These are phyloP conservation scores for Escarpia spicata DNA, from an alignment of 2,888 invertebrate genomes.

Conservation along the genomic window DNA sequence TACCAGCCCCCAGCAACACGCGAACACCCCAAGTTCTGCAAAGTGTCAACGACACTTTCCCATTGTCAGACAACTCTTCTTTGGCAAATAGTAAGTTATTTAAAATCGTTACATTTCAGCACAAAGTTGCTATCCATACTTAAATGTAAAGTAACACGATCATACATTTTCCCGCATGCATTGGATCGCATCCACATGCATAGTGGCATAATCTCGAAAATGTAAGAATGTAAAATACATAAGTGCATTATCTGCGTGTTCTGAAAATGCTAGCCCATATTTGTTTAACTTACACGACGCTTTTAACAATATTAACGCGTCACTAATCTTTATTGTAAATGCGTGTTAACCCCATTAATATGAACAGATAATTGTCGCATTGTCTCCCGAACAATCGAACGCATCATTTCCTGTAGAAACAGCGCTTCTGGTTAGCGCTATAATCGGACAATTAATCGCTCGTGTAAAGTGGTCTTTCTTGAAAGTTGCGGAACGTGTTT, in stretches of 20 bases:
- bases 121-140: not conserved
- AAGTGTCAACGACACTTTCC: not conserved
- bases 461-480: not conserved
- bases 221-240: too few species aligned
- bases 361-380: too few species aligned
- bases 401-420: too few species aligned
- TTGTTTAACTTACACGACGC: too few species aligned
- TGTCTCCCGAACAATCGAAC: too few species aligned
- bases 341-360: not conserved
- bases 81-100: not conserved
- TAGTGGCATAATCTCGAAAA: too few species aligned
- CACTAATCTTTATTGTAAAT: not conserved
- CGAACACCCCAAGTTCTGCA: not conserved
- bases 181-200: too few species aligned
- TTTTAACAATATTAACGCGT: not conserved
- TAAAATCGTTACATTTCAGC: not conserved
- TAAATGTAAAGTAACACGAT: not conserved
- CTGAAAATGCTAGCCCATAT: too few species aligned
- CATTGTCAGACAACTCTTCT: not conserved
- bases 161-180: too few species aligned
- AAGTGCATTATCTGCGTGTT: too few species aligned
- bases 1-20: not conserved
- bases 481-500: not conserved
- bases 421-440: too few species aligned
- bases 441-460: too few species aligned